A percentile compares a stretch with the other conserved stretches of the same genome.
Conservation (phyloP, 2,888 invertebrate species). For the Hipparchia semele region DNA sequence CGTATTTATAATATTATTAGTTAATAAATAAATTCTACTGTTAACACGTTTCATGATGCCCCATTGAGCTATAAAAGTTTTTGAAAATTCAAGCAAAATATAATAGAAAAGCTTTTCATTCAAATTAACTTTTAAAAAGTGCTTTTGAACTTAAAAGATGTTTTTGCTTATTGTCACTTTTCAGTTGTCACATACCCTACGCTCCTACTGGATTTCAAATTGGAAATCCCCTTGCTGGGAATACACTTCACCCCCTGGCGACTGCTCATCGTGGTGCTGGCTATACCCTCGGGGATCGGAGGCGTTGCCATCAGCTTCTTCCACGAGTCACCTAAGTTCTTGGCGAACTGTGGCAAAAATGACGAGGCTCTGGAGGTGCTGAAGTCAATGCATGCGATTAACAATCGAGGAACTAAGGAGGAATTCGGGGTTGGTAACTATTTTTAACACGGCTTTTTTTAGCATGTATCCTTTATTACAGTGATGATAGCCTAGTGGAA, state of each 20-base stretch:
- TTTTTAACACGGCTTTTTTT: too few species aligned
- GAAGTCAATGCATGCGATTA: constrained; percentile 63
- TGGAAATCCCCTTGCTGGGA: constrained; percentile 68
- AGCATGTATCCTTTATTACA: too few species aligned
- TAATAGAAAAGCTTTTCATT: too few species aligned
- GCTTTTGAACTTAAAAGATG: too few species aligned
- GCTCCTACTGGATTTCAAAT: constrained; percentile 79
- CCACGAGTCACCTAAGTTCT: constrained; percentile 92
- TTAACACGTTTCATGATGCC: too few species aligned
- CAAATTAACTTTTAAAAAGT: too few species aligned
- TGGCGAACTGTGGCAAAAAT: constrained; percentile 84
- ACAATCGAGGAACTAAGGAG: constrained; percentile 54
- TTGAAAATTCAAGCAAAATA: too few species aligned
- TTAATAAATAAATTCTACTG: too few species aligned
- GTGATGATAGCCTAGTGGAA: too few species aligned
- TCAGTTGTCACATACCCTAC: constrained; percentile 86
- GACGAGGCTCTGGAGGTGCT: constrained; percentile 83
- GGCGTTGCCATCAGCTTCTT: constrained; percentile 82
- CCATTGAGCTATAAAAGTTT: too few species aligned
- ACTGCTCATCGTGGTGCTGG: constrained; percentile 83
- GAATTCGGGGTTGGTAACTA: constrained; percentile 57
- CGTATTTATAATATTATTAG: too few species aligned
- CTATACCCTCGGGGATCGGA: constrained; percentile 76
- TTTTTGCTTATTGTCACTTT: constrained; percentile 37
- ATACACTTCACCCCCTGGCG: constrained; percentile 89